phyloP scores from a whole-genome alignment of 92 coral and sea anemone genomes.

The Epizoanthus illoricatus region DNA sequence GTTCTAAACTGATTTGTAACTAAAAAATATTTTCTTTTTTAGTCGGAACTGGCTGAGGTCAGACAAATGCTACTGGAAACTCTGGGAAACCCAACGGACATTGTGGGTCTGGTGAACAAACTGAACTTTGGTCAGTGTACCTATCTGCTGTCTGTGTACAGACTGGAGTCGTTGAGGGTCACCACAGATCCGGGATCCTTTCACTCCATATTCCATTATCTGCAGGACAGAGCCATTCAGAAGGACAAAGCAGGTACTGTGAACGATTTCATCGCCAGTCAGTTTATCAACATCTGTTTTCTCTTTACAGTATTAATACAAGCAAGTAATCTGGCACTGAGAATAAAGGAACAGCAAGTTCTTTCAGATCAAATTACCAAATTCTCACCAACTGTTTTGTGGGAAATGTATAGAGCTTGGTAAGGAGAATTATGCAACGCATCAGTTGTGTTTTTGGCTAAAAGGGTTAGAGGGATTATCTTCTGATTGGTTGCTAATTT shows the following conservation, averaged over 20 bases:
- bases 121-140: slow-evolving; percentile 96
- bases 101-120: slow-evolving; percentile 79
- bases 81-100: slow-evolving; percentile 79
- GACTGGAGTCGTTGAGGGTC: slow-evolving; percentile 90
- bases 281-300: background rate
- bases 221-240: slow-evolving; percentile 93
- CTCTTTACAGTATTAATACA: background rate
- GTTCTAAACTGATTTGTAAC: background rate
- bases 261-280: background rate
- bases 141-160: slow-evolving; percentile 89
- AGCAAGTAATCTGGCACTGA: background rate
- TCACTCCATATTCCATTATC: slow-evolving; percentile 88
- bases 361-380: no score
- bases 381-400: no score
- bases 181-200: slow-evolving; percentile 87
- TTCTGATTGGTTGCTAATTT: no score
- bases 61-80: slow-evolving; percentile 79
- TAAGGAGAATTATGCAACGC: no score
- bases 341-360: background rate
- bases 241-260: slow-evolving; percentile 95
- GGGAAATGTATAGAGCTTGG: no score
- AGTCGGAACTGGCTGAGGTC: slow-evolving; percentile 89
- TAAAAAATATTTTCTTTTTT: background rate
- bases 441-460: no score
- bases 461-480: no score